These are phyloP conservation scores for Clavelina lepadiformis DNA, from an alignment of 23 tunicate genomes.

Conservation along the genomic window DNA sequence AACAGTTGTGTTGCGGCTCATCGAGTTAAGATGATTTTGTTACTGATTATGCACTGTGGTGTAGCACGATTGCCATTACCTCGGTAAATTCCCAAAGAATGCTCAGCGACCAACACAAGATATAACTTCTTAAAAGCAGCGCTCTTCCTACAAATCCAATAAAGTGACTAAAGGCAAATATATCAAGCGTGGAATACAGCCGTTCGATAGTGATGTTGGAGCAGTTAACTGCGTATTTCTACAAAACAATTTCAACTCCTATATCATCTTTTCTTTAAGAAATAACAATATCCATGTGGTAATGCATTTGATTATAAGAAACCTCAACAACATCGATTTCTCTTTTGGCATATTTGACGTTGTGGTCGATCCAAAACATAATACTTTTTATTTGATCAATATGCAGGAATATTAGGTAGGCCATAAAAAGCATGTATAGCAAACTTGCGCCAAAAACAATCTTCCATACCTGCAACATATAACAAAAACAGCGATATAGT, in stretches of 20 bases:
- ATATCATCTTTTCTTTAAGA: too few relatives aligned
- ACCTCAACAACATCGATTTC: slow-evolving; percentile 53
- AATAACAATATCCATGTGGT: too few relatives aligned
- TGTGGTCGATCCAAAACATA: slow-evolving; percentile 25
- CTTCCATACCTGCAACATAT: slow-evolving; percentile 32
- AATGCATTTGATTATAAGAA: too few relatives aligned
- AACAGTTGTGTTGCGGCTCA: too few relatives aligned
- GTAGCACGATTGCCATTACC: too few relatives aligned
- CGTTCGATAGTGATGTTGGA: slow-evolving; percentile 17
- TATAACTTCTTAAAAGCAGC: slow-evolving; percentile 30
- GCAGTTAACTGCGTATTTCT: slow-evolving; percentile 41
- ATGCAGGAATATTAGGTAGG: slow-evolving; percentile 19
- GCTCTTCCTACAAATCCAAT: slow-evolving; percentile 41
- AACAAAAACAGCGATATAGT: too few relatives aligned
- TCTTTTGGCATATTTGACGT: slow-evolving; percentile 33
- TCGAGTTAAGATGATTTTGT: too few relatives aligned
- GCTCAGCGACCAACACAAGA: slow-evolving; percentile 47
- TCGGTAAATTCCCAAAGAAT: slow-evolving; percentile 43
- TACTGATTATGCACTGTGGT: too few relatives aligned
- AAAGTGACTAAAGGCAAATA: slow-evolving; percentile 44
- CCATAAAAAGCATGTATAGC: slow-evolving; percentile 14
- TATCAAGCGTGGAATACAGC: slow-evolving; percentile 23
- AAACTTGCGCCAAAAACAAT: slow-evolving; percentile 28
- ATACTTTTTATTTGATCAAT: slow-evolving; percentile 25
- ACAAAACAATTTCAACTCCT: too few relatives aligned